Base-by-base conservation (phyloP, 2,888 invertebrate species). In the Acronicta alni region DNA sequence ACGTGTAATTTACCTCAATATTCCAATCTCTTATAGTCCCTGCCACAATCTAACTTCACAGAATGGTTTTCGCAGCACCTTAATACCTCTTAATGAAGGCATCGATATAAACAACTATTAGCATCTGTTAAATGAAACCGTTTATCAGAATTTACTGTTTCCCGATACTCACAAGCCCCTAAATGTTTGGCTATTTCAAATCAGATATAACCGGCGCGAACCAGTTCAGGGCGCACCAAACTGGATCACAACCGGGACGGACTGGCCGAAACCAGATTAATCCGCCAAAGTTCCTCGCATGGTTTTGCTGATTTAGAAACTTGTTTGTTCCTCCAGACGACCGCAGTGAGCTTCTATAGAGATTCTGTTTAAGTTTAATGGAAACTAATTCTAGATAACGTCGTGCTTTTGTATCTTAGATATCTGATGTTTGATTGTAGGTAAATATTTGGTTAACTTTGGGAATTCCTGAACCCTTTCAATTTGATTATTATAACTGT, bases 221-320 rank as follows among this genome's bases (percentile, higher is more conserved):
- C 75, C 66, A 49, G 63, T 72, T 72, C 20, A 51, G 63, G 44
- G 51, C 67, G 67, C 70, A 83, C 85, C 79, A 83, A 82, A 79
- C 82, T 80, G 81, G 82, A 85, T 85, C 84, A 80, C 75, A 79
- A 80, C 84, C 83, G 83, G 81, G 75, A 73, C 82, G 81, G 85
- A 88, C 88, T 80, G 87, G 88, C 84, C 80, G 85, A 87, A 89
- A 89, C 88, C 83, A 85, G 90, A 90, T 91, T 91, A 92, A 87
- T 85, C 86, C 86, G 80, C 81, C 80, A 82, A 89, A 91, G 87
- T 92, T 91, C 83, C 81, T 86, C 87, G 91, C 89, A 92, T 90
- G 91, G 92, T 89, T 87, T 89, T 89, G 88, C 89, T 88, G 90
- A 92, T 91, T 91, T 89, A 87, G 91, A 88, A 91, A 90, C 91